A percentile compares a stretch with the other conserved stretches of the same genome.
These are phyloP conservation scores for Carposina sasakii DNA, from an alignment of 1,140 invertebrate species.

Conservation along the genomic window DNA sequence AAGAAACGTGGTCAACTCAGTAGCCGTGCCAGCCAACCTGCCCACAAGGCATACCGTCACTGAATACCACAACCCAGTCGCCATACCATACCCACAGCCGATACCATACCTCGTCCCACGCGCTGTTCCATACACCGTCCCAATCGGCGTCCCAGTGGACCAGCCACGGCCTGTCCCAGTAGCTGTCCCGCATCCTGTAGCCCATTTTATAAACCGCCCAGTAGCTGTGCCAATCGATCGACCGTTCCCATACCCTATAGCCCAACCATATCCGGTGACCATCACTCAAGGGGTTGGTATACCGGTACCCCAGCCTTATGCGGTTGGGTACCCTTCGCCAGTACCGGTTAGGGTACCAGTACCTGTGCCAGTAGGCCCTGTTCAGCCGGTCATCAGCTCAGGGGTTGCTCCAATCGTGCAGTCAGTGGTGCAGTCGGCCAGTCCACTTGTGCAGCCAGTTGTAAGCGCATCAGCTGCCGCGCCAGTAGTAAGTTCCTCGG, in stretches of 20 bases:
- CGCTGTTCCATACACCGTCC: conserved; percentile 47
- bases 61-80: conserved; percentile 44
- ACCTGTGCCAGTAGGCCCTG: conserved; percentile 34
- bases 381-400: not conserved
- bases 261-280: conserved; percentile 55
- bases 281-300: conserved; percentile 56
- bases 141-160: conserved; percentile 50
- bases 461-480: not conserved
- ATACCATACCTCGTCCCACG: conserved; percentile 47
- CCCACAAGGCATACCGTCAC: conserved; percentile 48
- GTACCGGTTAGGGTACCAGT: conserved; percentile 51
- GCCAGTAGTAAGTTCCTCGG: conserved; percentile 9
- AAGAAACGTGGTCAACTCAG: no score
- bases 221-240: conserved; percentile 52
- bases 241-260: conserved; percentile 47
- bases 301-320: conserved; percentile 57
- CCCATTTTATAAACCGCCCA: conserved; percentile 45
- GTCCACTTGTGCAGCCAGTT: not conserved
- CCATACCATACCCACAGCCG: conserved; percentile 50
- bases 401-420: not conserved
- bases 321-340: conserved; percentile 44
- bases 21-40: conserved; percentile 18
- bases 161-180: conserved; percentile 50
- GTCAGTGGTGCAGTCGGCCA: not conserved
- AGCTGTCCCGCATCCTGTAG: conserved; percentile 50